Evolutionary conservation across 2,888 invertebrate genomes (phyloP).

Genomic region (Drosophila mercatorum): DNA sequence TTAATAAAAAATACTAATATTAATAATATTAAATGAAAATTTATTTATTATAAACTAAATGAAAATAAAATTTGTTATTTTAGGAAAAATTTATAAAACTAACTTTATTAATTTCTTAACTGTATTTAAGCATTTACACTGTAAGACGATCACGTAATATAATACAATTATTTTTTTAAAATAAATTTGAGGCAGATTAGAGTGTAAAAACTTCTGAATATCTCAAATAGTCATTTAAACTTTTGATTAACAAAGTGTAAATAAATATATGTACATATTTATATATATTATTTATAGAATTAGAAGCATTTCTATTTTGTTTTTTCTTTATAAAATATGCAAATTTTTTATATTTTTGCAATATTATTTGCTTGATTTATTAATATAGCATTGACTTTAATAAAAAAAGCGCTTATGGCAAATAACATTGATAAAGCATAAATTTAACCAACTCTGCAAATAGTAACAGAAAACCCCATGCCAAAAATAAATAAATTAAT

Average conservation of each 20-base stretch:
- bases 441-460: neutral
- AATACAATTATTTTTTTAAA: too few relatives aligned
- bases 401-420: neutral
- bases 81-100: neutral
- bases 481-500: neutral
- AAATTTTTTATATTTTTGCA: neutral
- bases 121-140: too few relatives aligned
- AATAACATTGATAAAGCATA: conserved; percentile 11
- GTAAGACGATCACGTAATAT: too few relatives aligned
- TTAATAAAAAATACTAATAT: too few relatives aligned
- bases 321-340: neutral
- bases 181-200: too few relatives aligned
- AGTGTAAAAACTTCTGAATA: too few relatives aligned
- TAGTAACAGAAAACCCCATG: neutral
- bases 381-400: conserved; percentile 20
- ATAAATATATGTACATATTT: too few relatives aligned
- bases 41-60: neutral
- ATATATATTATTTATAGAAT: too few relatives aligned
- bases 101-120: too few relatives aligned
- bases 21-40: neutral
- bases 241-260: too few relatives aligned
- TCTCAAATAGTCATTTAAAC: too few relatives aligned
- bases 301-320: too few relatives aligned
- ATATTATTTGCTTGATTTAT: neutral
- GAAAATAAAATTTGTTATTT: neutral